Base-by-base conservation (phyloP, 2,113 vertebrate species). In the Asarcornis scutulata region DNA sequence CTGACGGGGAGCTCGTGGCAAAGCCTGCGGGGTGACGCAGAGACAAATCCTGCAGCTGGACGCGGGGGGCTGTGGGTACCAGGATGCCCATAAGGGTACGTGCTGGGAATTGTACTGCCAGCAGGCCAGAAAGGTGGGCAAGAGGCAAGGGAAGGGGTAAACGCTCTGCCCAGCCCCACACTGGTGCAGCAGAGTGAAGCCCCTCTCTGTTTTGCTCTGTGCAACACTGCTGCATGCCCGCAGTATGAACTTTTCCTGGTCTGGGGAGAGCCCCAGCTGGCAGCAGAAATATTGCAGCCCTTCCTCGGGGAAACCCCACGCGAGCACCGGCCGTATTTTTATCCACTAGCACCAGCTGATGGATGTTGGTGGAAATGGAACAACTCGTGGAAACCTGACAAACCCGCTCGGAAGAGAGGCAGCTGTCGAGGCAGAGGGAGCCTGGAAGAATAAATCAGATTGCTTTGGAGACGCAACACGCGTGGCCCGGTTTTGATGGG, bases 311-410 rank as follows among this genome's bases (percentile, higher is more conserved):
- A 71, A 85, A 20, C 36, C 17, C 48, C 0, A 0, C 17, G 7
- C 86, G 42, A 64, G 29, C 34, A 27, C 38, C 15, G 8, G 6
- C n/a, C 22, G 46, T 67, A n/a, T 72, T 63, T 64, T 88, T 91
- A 79, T 34, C 32, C 81, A 13, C 77, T 56, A 95, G 81, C 94
- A 89, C 77, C 91, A 44, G 58, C 95, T 95, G 48, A 95, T 95
- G 95, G 91, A 21, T 72, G 32, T 5, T 18, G 50, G 13, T 44
- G 48, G 77, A 60, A 96, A 32, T 6, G 22, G 56, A 74, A 52
- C 50, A 80, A 38, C 5, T 2, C 34, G 3, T 13, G 76, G 34
- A 50, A 77, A 69, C 29, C 4, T 23, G 16, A 34, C 11, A 6
- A 6, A 2, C 12, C 3, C 1, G 0, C 4, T 46, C 78, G 3